phyloP scores from a whole-genome alignment of 2,797 vertebrate species.

The Lemur catta region DNA sequence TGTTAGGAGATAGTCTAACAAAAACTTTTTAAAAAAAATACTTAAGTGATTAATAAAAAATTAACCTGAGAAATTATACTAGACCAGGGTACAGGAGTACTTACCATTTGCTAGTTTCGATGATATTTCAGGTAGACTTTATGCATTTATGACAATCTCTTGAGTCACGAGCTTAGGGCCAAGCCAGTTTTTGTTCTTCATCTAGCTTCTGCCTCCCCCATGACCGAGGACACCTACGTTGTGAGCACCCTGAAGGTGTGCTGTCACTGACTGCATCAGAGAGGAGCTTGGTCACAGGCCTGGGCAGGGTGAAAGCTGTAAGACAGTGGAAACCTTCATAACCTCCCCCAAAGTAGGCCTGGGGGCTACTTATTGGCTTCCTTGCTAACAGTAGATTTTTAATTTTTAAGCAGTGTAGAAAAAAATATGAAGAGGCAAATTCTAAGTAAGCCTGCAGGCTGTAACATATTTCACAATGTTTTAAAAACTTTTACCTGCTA shows the following conservation, averaged over 20 bases:
- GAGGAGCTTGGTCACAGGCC: not conserved
- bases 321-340: not conserved
- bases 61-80: not conserved
- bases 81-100: not conserved
- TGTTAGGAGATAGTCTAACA: not conserved
- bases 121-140: not conserved
- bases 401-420: conserved; percentile 20
- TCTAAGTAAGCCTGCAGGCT: conserved; percentile 12
- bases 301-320: not conserved
- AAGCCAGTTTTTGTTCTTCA: not conserved
- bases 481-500: not conserved
- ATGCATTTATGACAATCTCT: not conserved
- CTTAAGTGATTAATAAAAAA: not conserved
- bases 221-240: not conserved
- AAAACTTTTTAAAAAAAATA: not conserved
- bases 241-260: not conserved
- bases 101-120: not conserved
- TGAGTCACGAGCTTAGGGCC: not conserved
- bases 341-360: not conserved
- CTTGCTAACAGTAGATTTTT: not conserved
- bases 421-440: conserved; percentile 31
- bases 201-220: not conserved
- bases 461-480: not conserved
- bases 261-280: not conserved
- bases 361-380: not conserved